These are phyloP conservation scores for Sebastiscus albofasciatus DNA, from an alignment of 2,797 vertebrate species.

Conservation along the genomic window DNA sequence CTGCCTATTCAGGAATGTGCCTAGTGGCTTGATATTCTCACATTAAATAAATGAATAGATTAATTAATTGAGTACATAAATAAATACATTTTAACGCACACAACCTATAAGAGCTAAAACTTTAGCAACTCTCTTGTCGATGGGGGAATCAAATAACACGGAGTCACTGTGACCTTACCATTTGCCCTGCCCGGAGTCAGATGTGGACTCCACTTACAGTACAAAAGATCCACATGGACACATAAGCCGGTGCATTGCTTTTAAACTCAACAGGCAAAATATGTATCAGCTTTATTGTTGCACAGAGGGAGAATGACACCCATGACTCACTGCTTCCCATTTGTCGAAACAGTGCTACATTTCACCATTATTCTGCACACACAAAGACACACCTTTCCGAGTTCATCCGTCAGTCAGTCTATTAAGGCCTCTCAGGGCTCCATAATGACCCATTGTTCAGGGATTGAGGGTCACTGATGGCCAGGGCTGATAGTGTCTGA, in stretches of 20 bases:
- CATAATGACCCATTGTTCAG: conserved; percentile 82
- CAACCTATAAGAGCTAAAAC: background rate
- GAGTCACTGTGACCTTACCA: background rate
- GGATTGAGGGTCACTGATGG: conserved; percentile 79
- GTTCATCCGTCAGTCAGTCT: conserved; percentile 79
- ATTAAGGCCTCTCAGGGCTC: conserved; percentile 75
- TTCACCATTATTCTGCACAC: conserved; percentile 35
- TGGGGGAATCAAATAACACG: background rate
- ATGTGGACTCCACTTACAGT: conserved; percentile 1
- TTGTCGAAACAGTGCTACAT: conserved; percentile 10
- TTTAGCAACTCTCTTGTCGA: background rate
- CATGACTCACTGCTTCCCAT: conserved; percentile 20
- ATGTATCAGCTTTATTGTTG: conserved; percentile 19
- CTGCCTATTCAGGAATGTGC: background rate
- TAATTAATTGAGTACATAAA: no score
- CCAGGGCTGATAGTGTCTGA: conserved; percentile 75
- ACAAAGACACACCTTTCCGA: conserved; percentile 56
- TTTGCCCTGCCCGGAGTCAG: background rate
- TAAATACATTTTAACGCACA: background rate
- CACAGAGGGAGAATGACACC: conserved; percentile 6
- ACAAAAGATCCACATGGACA: conserved; percentile 17
- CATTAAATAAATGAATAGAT: background rate
- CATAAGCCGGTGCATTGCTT: background rate
- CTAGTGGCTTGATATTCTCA: background rate
- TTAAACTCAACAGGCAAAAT: conserved; percentile 9